A percentile compares a stretch with the other conserved stretches of the same genome.
phyloP scores from a whole-genome alignment of 2,888 invertebrate genomes.

The Drosophila gaucha region DNA sequence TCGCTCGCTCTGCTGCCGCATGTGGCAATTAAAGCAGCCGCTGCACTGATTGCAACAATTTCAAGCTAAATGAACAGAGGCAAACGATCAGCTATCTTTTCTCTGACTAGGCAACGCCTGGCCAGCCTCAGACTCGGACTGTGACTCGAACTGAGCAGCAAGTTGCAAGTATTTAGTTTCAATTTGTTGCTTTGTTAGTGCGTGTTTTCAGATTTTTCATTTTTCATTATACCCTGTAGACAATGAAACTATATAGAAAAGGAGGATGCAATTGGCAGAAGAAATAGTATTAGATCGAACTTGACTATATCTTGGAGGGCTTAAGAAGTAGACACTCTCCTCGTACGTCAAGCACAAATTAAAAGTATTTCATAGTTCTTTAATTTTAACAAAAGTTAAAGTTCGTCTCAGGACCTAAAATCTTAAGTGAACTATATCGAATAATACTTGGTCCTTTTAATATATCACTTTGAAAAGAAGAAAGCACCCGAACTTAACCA shows the following conservation, averaged over 20 bases:
- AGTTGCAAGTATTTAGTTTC: slow-evolving; percentile 83
- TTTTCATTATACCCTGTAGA: slow-evolving; percentile 17
- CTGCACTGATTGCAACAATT: slow-evolving; percentile 80
- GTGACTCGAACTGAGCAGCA: slow-evolving; percentile 24
- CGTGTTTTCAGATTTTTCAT: slow-evolving; percentile 76
- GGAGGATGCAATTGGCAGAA: background rate
- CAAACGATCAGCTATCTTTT: slow-evolving; percentile 53
- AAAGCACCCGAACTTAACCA: too few relatives aligned
- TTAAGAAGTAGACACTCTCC: too few relatives aligned
- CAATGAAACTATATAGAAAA: background rate
- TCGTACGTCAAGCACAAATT: too few relatives aligned
- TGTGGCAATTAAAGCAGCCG: slow-evolving; percentile 68
- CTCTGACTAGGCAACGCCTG: slow-evolving; percentile 22
- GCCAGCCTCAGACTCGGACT: slow-evolving; percentile 8
- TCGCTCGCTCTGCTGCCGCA: slow-evolving; percentile 5
- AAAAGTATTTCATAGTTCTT: too few relatives aligned
- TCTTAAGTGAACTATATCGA: too few relatives aligned
- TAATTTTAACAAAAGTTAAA: too few relatives aligned
- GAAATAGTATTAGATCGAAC: too few relatives aligned
- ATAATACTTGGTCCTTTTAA: too few relatives aligned
- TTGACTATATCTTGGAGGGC: too few relatives aligned
- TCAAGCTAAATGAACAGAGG: slow-evolving; percentile 76
- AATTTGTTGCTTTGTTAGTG: slow-evolving; percentile 83
- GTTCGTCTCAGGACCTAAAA: too few relatives aligned
- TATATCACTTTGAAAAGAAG: too few relatives aligned